Percentiles rank a stretch among this genome's conserved stretches.
Evolutionary conservation across 2,113 vertebrate genomes (phyloP).

Genomic region (Phycodurus eques): DNA sequence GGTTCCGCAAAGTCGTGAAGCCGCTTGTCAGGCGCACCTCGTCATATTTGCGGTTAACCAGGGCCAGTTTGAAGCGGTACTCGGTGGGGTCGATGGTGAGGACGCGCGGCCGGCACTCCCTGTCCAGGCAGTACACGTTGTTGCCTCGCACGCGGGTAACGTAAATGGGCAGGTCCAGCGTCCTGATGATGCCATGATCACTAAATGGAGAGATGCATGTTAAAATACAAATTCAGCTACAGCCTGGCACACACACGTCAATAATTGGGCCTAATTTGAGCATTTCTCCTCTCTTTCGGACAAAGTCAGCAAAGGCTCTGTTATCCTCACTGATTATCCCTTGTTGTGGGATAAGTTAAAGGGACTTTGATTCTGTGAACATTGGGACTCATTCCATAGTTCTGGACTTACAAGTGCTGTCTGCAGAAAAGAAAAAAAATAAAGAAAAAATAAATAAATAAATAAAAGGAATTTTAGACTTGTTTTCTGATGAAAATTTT

Average conservation of each 20-base stretch:
- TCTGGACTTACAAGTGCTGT: neutral
- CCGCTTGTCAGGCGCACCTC: constrained; percentile 73
- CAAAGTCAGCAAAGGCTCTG: neutral
- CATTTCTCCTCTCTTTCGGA: neutral
- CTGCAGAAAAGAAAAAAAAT: neutral
- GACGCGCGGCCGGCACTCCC: constrained; percentile 89
- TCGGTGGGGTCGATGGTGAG: constrained; percentile 95
- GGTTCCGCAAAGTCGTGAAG: neutral
- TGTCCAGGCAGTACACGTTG: constrained; percentile 93
- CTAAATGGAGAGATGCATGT: constrained; percentile 16
- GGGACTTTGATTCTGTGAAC: too few relatives aligned
- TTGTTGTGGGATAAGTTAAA: neutral
- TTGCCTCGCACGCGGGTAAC: constrained; percentile 92
- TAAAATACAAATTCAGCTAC: neutral
- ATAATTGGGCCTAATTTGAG: neutral
- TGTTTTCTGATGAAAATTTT: too few relatives aligned
- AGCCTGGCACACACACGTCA: neutral
- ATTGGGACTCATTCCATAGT: too few relatives aligned
- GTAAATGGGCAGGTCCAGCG: constrained; percentile 95
- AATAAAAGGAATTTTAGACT: too few relatives aligned
- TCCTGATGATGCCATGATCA: constrained; percentile 91
- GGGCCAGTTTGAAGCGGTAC: constrained; percentile 93
- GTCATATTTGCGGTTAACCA: constrained; percentile 95
- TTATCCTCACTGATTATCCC: too few relatives aligned
- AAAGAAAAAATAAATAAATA: neutral